Percentiles rank a stretch among this genome's conserved stretches.
Evolutionary conservation across 2,113 vertebrate genomes (phyloP).

Genomic region (Donacobius atricapilla): DNA sequence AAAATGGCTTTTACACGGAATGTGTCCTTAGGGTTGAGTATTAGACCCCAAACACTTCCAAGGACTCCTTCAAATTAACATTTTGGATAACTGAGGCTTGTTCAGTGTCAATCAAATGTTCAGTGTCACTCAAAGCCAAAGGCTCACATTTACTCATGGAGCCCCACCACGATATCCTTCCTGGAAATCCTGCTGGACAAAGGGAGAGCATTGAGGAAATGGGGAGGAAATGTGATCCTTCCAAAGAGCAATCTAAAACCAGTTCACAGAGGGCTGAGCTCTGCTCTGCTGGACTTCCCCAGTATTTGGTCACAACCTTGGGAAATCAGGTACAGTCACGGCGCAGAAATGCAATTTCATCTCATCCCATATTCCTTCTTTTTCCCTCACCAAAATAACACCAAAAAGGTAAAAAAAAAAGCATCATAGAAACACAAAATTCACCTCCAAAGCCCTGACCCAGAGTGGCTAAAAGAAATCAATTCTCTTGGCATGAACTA

Average conservation of each 20-base stretch:
- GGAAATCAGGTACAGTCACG: neutral
- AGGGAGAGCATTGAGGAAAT: neutral
- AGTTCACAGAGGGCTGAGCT: neutral
- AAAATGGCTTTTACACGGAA: neutral
- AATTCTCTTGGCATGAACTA: neutral
- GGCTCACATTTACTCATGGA: neutral
- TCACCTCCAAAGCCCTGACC: neutral
- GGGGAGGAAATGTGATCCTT: neutral
- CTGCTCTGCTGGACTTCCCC: neutral
- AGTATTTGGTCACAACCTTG: neutral
- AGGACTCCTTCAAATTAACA: neutral
- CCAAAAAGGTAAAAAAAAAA: neutral
- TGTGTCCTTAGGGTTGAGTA: neutral
- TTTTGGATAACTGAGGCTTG: neutral
- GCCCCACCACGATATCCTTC: neutral
- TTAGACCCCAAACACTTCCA: neutral
- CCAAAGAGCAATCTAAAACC: neutral
- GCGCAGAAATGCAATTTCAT: neutral
- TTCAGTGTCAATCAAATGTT: neutral
- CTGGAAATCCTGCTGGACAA: conserved; percentile 17
- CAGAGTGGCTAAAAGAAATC: neutral
- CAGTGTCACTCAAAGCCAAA: conserved; percentile 10
- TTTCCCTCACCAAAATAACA: neutral
- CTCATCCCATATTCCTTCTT: neutral
- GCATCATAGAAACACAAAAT: neutral